phyloP scores from a whole-genome alignment of 2,888 invertebrate species.

The Thalpophila matura region DNA sequence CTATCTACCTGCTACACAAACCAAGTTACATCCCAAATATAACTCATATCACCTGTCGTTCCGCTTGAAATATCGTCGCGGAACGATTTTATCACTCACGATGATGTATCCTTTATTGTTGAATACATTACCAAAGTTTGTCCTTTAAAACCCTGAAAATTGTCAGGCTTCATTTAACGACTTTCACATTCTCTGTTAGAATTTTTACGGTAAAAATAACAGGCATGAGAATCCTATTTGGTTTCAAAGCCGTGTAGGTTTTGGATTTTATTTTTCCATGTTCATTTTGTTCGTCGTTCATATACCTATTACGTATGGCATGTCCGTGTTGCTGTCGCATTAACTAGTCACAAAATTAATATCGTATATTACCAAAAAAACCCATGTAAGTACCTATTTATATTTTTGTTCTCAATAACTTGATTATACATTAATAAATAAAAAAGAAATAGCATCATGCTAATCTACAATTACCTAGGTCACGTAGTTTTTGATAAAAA shows the following conservation, averaged over 20 bases:
- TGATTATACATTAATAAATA: no score
- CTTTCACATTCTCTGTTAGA: conserved; percentile 41
- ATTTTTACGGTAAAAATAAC: conserved; percentile 50
- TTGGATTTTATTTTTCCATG: conserved; percentile 17
- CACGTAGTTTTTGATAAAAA: no score
- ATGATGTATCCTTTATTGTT: conserved; percentile 58
- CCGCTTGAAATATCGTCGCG: conserved; percentile 47
- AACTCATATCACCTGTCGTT: conserved; percentile 56
- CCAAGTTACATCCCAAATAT: conserved; percentile 53
- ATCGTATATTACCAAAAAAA: no score
- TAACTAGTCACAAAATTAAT: no score
- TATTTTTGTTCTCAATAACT: no score
- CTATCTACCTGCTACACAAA: conserved; percentile 22
- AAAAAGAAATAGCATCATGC: no score
- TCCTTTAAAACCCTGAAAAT: conserved; percentile 45
- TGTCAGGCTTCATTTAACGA: conserved; percentile 48
- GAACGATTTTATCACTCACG: conserved; percentile 55
- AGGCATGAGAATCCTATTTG: conserved; percentile 40
- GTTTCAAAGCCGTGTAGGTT: conserved; percentile 43
- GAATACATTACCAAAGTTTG: conserved; percentile 50
- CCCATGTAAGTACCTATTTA: no score
- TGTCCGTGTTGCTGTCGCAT: neutral
- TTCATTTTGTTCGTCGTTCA: conserved; percentile 23
- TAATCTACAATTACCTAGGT: no score
- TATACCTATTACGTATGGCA: conserved; percentile 29